Evolutionary conservation across 2,113 vertebrate species (phyloP), one percentile per base, ranked within the genome.

Genomic region (Hiodon tergisus): DNA sequence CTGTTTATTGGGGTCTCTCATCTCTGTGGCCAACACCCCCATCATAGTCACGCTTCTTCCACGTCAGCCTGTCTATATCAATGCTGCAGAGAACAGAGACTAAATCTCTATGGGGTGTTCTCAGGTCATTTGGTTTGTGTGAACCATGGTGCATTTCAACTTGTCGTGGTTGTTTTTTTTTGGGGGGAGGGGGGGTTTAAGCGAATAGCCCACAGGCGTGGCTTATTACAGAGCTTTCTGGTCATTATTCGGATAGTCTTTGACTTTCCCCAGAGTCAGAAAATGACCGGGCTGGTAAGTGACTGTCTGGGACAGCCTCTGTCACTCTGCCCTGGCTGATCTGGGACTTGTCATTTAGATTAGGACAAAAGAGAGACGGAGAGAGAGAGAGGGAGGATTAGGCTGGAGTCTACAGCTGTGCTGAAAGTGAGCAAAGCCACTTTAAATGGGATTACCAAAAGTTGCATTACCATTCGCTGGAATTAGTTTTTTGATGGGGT

Each of bases 51-150:
- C 61, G 53, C 16, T 31, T 46, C 71, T 5, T 71, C 55, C 47
- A 50, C 76, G 69, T 75, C 69, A 60, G 59, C 57, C 52, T 14
- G 16, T 68, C 46, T 31, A 14, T 16, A 46, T 69, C 52, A 54
- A 61, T 70, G 60, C 58, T 50, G 65, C 47, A 31, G 31, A 59
- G 16, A 50, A 63, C 9, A 54, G 9, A 47, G 48, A 31, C 31
- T 31, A 31, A 31, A 31, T 59, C 58, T 59, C 9, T 14, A 59
- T 11, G 14, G 58, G 58, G 3, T 9, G 9, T 9, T 59, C 4
- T 31, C 31, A 31, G 31, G 31, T 31, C 31, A 31, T 31, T 31
- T 31, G 1, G 16, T 8, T 3, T 17, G 61, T 3, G 16, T 46
- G 61, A 31, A 66, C 2, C 11, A 0, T 9, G 46, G 60, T 47